phyloP scores from a whole-genome alignment of 2,888 invertebrate species.

The Iselma pallidipennis region DNA sequence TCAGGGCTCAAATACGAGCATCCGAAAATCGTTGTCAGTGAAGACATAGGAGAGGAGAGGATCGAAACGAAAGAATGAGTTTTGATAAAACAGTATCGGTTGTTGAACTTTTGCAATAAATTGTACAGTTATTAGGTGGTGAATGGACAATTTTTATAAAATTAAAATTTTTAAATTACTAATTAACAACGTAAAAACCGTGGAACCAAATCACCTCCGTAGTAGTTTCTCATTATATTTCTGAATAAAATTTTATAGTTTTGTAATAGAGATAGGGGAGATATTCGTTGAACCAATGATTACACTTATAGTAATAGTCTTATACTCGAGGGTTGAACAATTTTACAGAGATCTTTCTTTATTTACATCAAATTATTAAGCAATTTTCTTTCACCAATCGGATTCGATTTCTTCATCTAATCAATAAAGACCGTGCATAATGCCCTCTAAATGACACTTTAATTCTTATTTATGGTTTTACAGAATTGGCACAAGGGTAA shows the following conservation, averaged over 20 bases:
- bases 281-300: neutral
- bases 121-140: no score
- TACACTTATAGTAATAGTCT: neutral
- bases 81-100: no score
- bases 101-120: no score
- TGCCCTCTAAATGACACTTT: conserved; percentile 3
- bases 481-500: neutral
- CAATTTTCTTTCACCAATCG: neutral
- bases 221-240: no score
- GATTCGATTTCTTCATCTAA: neutral
- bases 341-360: neutral
- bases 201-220: no score
- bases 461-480: conserved; percentile 5
- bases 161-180: no score
- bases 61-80: no score
- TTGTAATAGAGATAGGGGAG: no score
- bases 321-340: neutral
- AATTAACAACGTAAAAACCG: no score
- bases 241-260: no score
- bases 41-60: no score
- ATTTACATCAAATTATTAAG: neutral
- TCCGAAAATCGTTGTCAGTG: neutral
- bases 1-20: neutral
- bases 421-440: neutral
- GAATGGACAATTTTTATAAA: no score